Percentiles rank a stretch among this genome's conserved stretches.
phyloP scores from a whole-genome alignment of 23 tunicate genomes.

The Pegea sp. region DNA sequence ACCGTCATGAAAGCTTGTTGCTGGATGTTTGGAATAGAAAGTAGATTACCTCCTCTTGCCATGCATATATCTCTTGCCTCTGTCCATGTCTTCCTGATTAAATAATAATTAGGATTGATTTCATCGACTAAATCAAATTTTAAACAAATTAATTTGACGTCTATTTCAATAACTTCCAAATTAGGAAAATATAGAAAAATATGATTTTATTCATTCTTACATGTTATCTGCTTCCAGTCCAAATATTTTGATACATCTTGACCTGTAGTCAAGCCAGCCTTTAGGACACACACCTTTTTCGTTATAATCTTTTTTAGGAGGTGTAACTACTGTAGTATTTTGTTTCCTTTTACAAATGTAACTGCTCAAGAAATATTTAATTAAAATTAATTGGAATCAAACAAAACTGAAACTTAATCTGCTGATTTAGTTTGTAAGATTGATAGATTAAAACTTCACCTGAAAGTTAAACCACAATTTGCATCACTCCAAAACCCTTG shows the following conservation, averaged over 20 bases:
- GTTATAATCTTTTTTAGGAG: constrained; percentile 33
- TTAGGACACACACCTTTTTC: constrained; percentile 68
- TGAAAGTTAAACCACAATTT: constrained; percentile 42
- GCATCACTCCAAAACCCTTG: constrained; percentile 59
- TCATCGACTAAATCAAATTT: no score
- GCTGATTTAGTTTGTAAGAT: no score
- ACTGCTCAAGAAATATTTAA: constrained; percentile 3
- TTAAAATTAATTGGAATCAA: neutral
- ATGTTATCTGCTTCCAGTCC: constrained; percentile 20
- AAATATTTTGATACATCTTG: constrained; percentile 51
- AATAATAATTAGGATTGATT: neutral
- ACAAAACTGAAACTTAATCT: neutral
- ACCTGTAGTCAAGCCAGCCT: constrained; percentile 66
- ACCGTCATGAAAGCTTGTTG: constrained; percentile 85
- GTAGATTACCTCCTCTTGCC: constrained; percentile 66
- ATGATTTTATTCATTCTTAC: constrained; percentile 4
- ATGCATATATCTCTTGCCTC: constrained; percentile 87
- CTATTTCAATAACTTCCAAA: no score
- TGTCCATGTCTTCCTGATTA: constrained; percentile 68
- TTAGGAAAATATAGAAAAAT: neutral
- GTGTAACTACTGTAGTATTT: constrained; percentile 4
- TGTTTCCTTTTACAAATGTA: constrained; percentile 56
- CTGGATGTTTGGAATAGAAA: constrained; percentile 63
- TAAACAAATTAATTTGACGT: no score
- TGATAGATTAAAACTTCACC: no score